Base-by-base conservation (phyloP, 2,797 vertebrate species). In the Aeoliscus strigatus region DNA sequence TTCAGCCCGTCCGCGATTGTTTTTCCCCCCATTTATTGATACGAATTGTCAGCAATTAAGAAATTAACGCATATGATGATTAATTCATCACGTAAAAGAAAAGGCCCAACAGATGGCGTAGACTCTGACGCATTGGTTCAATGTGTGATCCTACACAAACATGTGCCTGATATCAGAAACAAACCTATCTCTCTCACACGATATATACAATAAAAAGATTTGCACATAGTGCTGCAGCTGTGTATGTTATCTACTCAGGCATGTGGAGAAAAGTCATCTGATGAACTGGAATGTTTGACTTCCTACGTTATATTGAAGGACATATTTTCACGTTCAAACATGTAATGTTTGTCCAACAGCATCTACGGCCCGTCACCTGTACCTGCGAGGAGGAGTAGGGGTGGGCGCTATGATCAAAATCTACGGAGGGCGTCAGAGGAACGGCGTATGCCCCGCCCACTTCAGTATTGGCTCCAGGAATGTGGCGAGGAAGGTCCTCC, bases 361-460 rank as follows among this genome's bases (percentile, higher is more conserved):
- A 39, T 96, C 94, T 58, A 94, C 93, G 31, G 92, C 89, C 2
- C 89, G 92, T 30, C 93, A 96, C 64, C 80, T 96, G 43, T 96
- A 96, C 73, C 88, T 96, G 28, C 88, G 92, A 7, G 92, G 94
- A 0, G 92, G 93, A 0, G 93, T 91, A 5, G 93, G 94, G 5
- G 91, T 94, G 3, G 92, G 92, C 15, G 92, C 92, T 69, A 96
- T 96, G 92, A 94, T 89, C 68, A 96, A 96, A 85, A 93, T 96
- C 76, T 95, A 96, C 1, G 92, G 93, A 5, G 89, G 91, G 4
- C 91, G 93, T 46, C 86, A 94, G 62, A 91, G 93, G 61, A 94
- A 95, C 0, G 92, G 93, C 0, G 93, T 94, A 14, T 93, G 91
- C 75, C 94, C 93, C 33, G 89, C 92, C 59, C 94, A 96, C 73